A percentile compares a stretch with the other conserved stretches of the same genome.
These are phyloP conservation scores for Thaumetopoea pityocampa DNA, from an alignment of 1,140 invertebrate genomes.

Conservation along the genomic window DNA sequence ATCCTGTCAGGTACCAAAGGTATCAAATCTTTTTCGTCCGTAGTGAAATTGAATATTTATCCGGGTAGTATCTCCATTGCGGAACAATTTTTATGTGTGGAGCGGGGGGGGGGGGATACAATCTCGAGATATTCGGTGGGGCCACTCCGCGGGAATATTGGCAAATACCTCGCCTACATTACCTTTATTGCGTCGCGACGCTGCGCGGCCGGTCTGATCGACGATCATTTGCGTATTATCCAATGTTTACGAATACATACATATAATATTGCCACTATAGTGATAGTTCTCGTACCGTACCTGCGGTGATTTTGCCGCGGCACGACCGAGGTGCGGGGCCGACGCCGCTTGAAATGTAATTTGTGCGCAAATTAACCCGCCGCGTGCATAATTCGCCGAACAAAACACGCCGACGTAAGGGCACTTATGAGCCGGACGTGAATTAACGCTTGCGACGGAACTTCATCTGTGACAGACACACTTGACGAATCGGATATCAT, in stretches of 20 bases:
- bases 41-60: slow-evolving; percentile 76
- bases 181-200: slow-evolving; percentile 71
- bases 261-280: too few relatives aligned
- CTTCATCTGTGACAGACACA: slow-evolving; percentile 1
- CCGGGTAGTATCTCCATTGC: slow-evolving; percentile 74
- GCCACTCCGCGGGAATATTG: slow-evolving; percentile 70
- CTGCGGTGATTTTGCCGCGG: slow-evolving; percentile 12
- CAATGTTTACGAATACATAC: slow-evolving; percentile 52
- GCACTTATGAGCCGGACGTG: slow-evolving; percentile 38
- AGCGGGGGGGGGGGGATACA: slow-evolving; percentile 70
- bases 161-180: slow-evolving; percentile 73
- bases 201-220: slow-evolving; percentile 56
- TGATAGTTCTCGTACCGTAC: slow-evolving; percentile 9
- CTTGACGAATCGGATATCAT: background rate
- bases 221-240: slow-evolving; percentile 61
- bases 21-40: slow-evolving; percentile 74
- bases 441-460: slow-evolving; percentile 18
- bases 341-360: slow-evolving; percentile 27
- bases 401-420: slow-evolving; percentile 40
- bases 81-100: slow-evolving; percentile 76
- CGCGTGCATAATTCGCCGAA: slow-evolving; percentile 45
- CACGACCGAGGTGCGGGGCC: slow-evolving; percentile 15
- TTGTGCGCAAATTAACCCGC: slow-evolving; percentile 39
- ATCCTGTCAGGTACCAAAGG: slow-evolving; percentile 67
- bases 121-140: slow-evolving; percentile 72